Percentiles rank a stretch among this genome's conserved stretches.
These are phyloP conservation scores for Xestia c-nigrum DNA, from an alignment of 2,888 invertebrate genomes.

Conservation along the genomic window DNA sequence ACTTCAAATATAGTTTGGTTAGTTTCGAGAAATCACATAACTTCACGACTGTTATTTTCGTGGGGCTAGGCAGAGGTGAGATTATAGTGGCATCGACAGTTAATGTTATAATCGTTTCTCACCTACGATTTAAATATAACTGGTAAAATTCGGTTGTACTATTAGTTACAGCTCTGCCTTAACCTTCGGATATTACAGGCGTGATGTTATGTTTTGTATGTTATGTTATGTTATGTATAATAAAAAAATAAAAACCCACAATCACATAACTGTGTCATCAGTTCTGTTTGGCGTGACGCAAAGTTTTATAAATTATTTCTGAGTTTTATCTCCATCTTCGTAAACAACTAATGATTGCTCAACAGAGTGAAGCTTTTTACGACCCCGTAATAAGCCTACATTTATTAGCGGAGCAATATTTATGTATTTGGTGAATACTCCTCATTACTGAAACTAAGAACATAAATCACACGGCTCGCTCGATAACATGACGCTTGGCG, in stretches of 20 bases:
- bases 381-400: conserved; percentile 54
- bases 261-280: neutral
- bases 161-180: too few relatives aligned
- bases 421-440: conserved; percentile 69
- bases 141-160: too few relatives aligned
- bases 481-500: conserved; percentile 62
- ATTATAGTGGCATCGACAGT: neutral
- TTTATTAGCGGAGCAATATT: conserved; percentile 71
- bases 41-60: neutral
- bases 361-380: conserved; percentile 33
- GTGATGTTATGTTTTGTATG: too few relatives aligned
- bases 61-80: neutral
- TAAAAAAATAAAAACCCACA: too few relatives aligned
- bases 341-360: conserved; percentile 28
- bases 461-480: conserved; percentile 73
- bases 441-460: conserved; percentile 75
- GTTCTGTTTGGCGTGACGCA: neutral
- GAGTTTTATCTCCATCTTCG: neutral
- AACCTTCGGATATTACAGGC: too few relatives aligned
- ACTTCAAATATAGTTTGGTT: neutral
- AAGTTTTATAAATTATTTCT: neutral
- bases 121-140: too few relatives aligned
- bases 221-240: neutral
- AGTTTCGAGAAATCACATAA: neutral
- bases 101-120: neutral